Evolutionary conservation across 2,888 invertebrate genomes (phyloP).

Genomic region (Xanthorhoe spadicearia): DNA sequence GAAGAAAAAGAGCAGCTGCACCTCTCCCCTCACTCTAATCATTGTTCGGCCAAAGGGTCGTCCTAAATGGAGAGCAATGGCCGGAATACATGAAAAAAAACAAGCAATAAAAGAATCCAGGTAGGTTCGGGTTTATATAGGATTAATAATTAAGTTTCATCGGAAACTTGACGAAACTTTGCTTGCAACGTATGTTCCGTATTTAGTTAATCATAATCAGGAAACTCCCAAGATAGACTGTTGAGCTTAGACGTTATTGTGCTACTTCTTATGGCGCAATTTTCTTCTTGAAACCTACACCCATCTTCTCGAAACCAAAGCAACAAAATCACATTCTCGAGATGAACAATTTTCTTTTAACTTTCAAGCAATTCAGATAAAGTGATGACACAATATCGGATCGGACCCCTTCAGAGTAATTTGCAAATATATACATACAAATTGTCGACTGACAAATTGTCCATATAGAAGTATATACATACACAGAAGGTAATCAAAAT

Average conservation of each 20-base stretch:
- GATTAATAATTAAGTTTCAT: conserved; percentile 1
- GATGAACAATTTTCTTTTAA: conserved; percentile 10
- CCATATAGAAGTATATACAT: conserved; percentile 10
- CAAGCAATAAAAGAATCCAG: conserved; percentile 67
- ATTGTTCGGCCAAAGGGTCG: conserved; percentile 80
- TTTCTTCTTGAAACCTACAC: not conserved
- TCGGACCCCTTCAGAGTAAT: conserved; percentile 37
- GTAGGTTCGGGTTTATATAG: conserved; percentile 62
- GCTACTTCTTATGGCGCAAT: not conserved
- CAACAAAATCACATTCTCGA: not conserved
- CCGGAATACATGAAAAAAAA: conserved; percentile 63
- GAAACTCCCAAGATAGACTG: conserved; percentile 4
- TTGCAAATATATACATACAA: conserved; percentile 30
- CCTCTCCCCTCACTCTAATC: conserved; percentile 75
- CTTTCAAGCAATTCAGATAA: conserved; percentile 5
- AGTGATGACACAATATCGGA: conserved; percentile 31
- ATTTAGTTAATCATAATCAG: conserved; percentile 3
- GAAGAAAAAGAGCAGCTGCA: conserved; percentile 82
- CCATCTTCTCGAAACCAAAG: not conserved
- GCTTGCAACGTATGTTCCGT: no score
- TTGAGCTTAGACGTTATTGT: not conserved
- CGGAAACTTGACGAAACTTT: conserved; percentile 2
- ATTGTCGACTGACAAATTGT: conserved; percentile 29
- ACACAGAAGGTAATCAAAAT: conserved; percentile 27
- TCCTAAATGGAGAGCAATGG: conserved; percentile 76